Evolutionary conservation across 2,113 vertebrate genomes (phyloP).

Genomic region (Corythornis madagascariensis): DNA sequence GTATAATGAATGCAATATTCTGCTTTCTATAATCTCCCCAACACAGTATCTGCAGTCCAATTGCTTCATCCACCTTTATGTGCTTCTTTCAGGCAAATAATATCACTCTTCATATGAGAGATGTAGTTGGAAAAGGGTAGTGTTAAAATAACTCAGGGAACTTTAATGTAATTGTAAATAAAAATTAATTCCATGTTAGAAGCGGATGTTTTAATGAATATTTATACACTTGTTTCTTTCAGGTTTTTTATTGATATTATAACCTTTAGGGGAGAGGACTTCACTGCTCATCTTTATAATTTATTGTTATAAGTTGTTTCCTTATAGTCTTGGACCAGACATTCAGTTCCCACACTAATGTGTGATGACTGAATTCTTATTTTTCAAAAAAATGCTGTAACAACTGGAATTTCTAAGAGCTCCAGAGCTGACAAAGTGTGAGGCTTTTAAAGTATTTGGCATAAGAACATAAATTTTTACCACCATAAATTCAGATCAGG

Average conservation of each 20-base stretch:
- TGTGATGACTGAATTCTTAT: not conserved
- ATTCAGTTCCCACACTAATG: not conserved
- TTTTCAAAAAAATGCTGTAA: not conserved
- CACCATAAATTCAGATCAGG: not conserved
- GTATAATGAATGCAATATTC: fast-evolving
- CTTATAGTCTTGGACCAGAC: not conserved
- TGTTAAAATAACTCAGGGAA: not conserved
- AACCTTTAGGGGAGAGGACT: not conserved
- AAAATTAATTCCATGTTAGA: not conserved
- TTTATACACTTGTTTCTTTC: not conserved
- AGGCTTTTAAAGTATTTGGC: not conserved
- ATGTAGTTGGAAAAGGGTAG: not conserved
- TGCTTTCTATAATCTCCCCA: not conserved
- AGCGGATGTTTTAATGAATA: not conserved
- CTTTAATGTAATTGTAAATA: not conserved
- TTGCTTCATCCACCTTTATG: not conserved
- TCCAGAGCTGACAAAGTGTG: not conserved
- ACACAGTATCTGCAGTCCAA: not conserved
- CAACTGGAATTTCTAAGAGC: not conserved
- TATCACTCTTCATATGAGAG: fast-evolving
- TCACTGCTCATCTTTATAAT: not conserved
- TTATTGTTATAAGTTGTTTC: not conserved
- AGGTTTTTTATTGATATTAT: not conserved
- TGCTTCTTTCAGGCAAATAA: not conserved
- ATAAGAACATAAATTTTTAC: not conserved